Evolutionary conservation across 2,797 vertebrate genomes (phyloP), one percentile per base, ranked within the genome.

Genomic region (Darevskia mixta): DNA sequence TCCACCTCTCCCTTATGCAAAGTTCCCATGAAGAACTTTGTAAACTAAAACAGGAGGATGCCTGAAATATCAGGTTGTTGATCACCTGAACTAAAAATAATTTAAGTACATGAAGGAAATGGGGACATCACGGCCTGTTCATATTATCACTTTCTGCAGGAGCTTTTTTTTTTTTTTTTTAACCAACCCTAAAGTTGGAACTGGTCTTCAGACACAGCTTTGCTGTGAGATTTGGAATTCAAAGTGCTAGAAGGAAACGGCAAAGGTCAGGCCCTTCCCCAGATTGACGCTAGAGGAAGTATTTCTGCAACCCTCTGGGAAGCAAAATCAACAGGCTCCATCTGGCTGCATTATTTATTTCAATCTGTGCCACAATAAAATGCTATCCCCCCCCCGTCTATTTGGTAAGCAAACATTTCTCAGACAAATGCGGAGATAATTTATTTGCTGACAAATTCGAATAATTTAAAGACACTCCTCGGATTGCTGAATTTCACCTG

Each of bases 391-490:
- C 72, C 32, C 89, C 90, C 8, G 0, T 72, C 87, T 69, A 64
- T 88, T 90, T 89, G 89, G 90, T 93, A 89, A 93, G 90, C 87
- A 92, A 92, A 86, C 1, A 1, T 61, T 73, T 58, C 32, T 81
- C 78, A 85, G 83, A 85, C 58, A 81, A 89, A 81, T 55, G n/a
- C 3, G 69, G 86, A 84, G 86, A 89, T 88, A 90, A 91, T 94
- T 93, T 94, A 94, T 94, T 92, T 91, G 84, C 90, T 91, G 93
- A 93, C 90, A 93, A 93, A 92, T 94, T 88, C 92, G 58, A 2
- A 79, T 92, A 92, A 95, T 94, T 92, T 95, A 92, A 92, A 92
- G 89, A 88, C 92, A 90, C 86, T 69, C 92, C 90, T 82, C 83
- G 92, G 90, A 93, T 87, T 90, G 94, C 91, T 92, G 92, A 43